These are phyloP conservation scores for Crematogaster levior DNA, from an alignment of 2,888 invertebrate genomes.

Conservation along the genomic window DNA sequence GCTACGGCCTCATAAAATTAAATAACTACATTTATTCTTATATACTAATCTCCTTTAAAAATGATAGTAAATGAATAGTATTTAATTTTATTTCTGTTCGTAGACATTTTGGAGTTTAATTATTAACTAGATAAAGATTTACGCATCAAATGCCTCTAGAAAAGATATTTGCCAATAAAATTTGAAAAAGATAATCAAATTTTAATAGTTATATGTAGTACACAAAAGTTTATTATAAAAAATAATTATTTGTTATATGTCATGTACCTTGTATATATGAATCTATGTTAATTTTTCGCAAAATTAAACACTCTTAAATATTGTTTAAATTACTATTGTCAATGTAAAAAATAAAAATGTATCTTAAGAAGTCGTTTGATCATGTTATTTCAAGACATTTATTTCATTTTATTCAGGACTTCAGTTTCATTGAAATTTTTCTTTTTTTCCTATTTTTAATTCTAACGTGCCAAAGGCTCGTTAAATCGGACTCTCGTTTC, in stretches of 20 bases:
- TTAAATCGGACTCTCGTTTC: slow-evolving; percentile 40
- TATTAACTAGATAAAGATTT: not conserved
- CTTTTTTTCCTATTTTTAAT: slow-evolving; percentile 28
- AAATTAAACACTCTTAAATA: not conserved
- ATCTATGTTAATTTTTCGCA: not conserved
- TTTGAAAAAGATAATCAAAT: not conserved
- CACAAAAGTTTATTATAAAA: not conserved
- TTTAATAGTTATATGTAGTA: not conserved
- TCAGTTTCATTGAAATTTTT: slow-evolving; percentile 18
- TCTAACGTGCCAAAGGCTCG: slow-evolving; percentile 36
- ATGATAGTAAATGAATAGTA: not conserved
- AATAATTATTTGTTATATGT: too few species aligned
- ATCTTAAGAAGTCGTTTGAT: not conserved
- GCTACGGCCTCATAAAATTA: slow-evolving; percentile 13
- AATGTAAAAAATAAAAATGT: not conserved
- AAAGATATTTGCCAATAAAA: not conserved
- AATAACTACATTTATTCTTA: slow-evolving; percentile 11
- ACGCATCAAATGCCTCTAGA: not conserved
- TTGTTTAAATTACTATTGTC: not conserved
- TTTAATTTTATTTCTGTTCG: not conserved
- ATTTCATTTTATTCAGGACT: not conserved
- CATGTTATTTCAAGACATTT: slow-evolving; percentile 14
- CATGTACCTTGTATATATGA: too few species aligned
- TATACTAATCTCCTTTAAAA: not conserved
- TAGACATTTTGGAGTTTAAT: not conserved